phyloP scores from a whole-genome alignment of 2,888 invertebrate genomes.

The Bombyx huttoni region DNA sequence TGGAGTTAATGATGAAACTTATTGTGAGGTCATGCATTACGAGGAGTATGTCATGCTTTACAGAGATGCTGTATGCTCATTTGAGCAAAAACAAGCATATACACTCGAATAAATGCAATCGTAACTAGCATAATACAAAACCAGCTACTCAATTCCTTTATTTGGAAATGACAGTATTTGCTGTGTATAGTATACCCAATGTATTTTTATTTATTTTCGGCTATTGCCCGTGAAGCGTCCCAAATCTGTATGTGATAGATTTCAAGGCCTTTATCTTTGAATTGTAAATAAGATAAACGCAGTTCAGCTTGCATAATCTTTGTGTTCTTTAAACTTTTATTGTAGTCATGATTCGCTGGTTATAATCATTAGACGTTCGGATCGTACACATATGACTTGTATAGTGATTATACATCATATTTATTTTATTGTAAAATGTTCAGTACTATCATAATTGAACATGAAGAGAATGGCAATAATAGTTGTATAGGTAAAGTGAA shows the following conservation, averaged over 20 bases:
- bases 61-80: conserved; percentile 63
- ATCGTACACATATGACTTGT: conserved; percentile 20
- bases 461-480: conserved; percentile 63
- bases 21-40: conserved; percentile 51
- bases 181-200: conserved; percentile 33
- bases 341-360: conserved; percentile 33
- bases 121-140: conserved; percentile 48
- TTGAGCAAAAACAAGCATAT: conserved; percentile 57
- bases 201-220: conserved; percentile 45
- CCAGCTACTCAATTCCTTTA: conserved; percentile 45
- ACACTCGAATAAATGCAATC: conserved; percentile 56
- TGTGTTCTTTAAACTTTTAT: conserved; percentile 33
- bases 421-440: conserved; percentile 34
- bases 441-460: conserved; percentile 24
- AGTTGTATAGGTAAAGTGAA: conserved; percentile 48
- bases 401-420: conserved; percentile 24
- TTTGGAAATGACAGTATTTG: conserved; percentile 42
- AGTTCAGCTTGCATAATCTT: conserved; percentile 46
- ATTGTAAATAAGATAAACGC: conserved; percentile 64
- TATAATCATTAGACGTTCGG: conserved; percentile 33
- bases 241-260: conserved; percentile 60
- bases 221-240: conserved; percentile 59
- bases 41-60: conserved; percentile 51
- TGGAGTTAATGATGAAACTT: conserved; percentile 55
- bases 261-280: conserved; percentile 54